These are phyloP conservation scores for Pteronotus mesoamericanus DNA, from an alignment of 2,797 vertebrate species.

Conservation along the genomic window DNA sequence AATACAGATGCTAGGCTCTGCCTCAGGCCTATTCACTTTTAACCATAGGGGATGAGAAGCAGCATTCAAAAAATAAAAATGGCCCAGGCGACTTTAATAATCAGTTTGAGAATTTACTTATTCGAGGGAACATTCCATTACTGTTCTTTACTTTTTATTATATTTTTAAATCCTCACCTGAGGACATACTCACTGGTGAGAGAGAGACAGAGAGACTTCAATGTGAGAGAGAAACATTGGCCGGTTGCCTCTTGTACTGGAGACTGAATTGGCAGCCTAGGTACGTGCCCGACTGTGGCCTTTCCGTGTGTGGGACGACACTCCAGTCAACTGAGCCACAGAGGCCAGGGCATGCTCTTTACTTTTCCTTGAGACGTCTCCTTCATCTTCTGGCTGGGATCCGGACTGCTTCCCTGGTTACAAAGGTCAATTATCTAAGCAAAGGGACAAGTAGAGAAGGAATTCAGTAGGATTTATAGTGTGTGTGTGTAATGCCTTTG, in stretches of 20 bases:
- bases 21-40: not conserved
- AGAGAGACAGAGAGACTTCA: too few relatives aligned
- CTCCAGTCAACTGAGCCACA: not conserved
- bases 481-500: not conserved
- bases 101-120: not conserved
- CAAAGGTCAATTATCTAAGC: not conserved
- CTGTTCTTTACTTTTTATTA: not conserved
- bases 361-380: not conserved
- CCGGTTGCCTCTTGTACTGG: not conserved
- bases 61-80: not conserved
- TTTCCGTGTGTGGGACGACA: not conserved
- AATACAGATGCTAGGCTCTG: not conserved
- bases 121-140: not conserved
- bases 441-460: not conserved
- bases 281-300: not conserved
- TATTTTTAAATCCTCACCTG: not conserved
- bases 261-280: not conserved
- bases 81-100: not conserved
- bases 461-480: not conserved
- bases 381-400: not conserved
- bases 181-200: not conserved
- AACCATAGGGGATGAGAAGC: not conserved
- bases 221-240: not conserved
- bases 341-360: not conserved
- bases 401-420: not conserved